Conservation (phyloP, 2,888 invertebrate species). For the Noctuana brunneofusca region DNA sequence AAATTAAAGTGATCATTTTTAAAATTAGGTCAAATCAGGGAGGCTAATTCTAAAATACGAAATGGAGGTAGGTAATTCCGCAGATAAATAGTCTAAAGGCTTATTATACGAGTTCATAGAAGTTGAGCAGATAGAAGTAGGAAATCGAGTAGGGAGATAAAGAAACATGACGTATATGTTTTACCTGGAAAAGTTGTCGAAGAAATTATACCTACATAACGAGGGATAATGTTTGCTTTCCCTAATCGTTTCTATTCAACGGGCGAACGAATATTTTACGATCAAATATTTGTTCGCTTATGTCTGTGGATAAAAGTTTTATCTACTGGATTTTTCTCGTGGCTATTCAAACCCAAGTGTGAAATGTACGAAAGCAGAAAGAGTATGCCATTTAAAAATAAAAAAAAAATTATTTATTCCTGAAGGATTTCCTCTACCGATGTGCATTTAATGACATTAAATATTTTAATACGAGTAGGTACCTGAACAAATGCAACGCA, state of each 20-base stretch:
- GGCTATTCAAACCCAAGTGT: not conserved
- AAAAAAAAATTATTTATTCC: not conserved
- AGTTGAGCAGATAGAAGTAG: too few species aligned
- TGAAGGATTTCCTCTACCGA: not conserved
- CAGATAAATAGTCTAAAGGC: too few species aligned
- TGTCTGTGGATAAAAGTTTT: not conserved
- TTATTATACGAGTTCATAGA: too few species aligned
- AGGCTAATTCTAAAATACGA: too few species aligned
- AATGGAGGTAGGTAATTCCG: too few species aligned
- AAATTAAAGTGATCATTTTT: too few species aligned
- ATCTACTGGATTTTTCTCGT: not conserved
- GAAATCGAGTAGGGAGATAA: too few species aligned
- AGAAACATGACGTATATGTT: not conserved
- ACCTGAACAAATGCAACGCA: too few species aligned
- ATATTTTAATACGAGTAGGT: too few species aligned
- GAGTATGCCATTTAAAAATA: not conserved
- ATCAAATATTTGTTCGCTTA: constrained; percentile 1
- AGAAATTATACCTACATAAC: constrained; percentile 3
- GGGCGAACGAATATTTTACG: not conserved
- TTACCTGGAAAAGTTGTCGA: not conserved
- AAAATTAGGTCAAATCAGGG: too few species aligned
- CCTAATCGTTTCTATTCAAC: not conserved
- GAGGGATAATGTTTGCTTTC: not conserved
- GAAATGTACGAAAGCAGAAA: not conserved
- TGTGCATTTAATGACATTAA: not conserved